Base-by-base conservation (phyloP, 2,113 vertebrate species). In the Galbula dea region DNA sequence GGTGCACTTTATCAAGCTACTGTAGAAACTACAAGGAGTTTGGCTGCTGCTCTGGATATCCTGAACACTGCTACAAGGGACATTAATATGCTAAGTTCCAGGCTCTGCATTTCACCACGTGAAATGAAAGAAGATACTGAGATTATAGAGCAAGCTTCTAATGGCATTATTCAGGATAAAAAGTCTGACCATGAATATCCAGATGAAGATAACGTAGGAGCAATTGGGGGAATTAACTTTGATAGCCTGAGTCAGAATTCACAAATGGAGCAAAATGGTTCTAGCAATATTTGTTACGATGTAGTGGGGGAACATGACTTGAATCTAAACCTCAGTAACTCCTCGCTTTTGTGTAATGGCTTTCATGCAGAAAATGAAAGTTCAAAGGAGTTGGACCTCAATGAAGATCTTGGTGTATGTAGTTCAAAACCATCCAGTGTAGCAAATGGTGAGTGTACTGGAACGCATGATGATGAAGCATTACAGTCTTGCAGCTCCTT, bases 1-100 rank as follows among this genome's bases (percentile, higher is more conserved):
- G 97, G 97, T 95, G 98, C 98, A 89, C 98, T 99, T 83, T 99
- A 99, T 96, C 98, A 99, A 97, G 99, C 99, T 95, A 99, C 99
- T 84, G 98, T 98, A 63, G 99, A 99, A 97, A 98, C 99, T 24
- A 99, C 99, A 1, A 98, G 98, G 96, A 99, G 98, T 97, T 98
- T 99, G 96, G 98, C 98, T 81, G 99, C 98, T 89, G 99, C 99
- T 95, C 97, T 99, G 86, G 98, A 99, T 90, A 98, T 99, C 93
- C 95, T 99, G 92, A 98, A 98, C 85, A 99, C 98, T 74, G 98
- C 99, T 88, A 98, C 98, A 37, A 98, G 98, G 95, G 98, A 98
- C 78, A 98, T 99, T 36, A 97, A 98, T 54, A 97, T 97, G 85
- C 97, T 99, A 88, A 98, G 97, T 96, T 97, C 98, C 78, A 98